These are phyloP conservation scores for Zalophus californianus DNA, from an alignment of 2,797 vertebrate species.

Conservation along the genomic window DNA sequence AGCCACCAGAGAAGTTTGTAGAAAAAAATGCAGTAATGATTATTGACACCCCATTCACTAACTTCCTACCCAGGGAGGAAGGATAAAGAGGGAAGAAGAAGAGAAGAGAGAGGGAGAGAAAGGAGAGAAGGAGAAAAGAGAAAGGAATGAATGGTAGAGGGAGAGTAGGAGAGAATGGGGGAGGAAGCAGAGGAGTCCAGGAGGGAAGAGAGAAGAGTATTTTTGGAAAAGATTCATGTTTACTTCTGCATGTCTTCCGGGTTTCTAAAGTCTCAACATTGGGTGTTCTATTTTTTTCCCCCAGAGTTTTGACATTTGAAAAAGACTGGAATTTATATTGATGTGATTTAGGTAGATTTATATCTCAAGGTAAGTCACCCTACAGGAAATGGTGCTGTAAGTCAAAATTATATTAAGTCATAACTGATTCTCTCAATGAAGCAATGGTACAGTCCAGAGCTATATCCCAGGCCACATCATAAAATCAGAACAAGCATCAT, in stretches of 20 bases:
- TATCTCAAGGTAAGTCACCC: background rate
- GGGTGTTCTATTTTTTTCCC: background rate
- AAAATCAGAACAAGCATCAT: background rate
- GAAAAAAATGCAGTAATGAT: background rate
- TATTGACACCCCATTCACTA: background rate
- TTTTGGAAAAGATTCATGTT: background rate
- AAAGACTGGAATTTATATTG: background rate
- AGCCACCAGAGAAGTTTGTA: background rate
- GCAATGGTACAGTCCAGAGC: background rate
- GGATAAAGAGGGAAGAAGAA: background rate
- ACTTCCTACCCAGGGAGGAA: background rate
- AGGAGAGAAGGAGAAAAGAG: background rate
- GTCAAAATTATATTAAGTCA: background rate
- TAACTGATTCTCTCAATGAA: conserved; percentile 39
- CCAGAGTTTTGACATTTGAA: background rate
- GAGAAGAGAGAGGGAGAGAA: background rate
- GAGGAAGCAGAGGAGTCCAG: background rate
- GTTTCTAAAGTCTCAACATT: background rate
- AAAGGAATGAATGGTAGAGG: background rate
- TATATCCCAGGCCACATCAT: background rate
- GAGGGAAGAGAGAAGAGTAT: background rate
- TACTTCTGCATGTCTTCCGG: background rate
- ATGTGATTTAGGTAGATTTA: background rate
- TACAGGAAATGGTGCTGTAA: background rate
- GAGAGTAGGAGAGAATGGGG: background rate